phyloP scores from a whole-genome alignment of 2,888 invertebrate genomes.

The Parnassius apollo region DNA sequence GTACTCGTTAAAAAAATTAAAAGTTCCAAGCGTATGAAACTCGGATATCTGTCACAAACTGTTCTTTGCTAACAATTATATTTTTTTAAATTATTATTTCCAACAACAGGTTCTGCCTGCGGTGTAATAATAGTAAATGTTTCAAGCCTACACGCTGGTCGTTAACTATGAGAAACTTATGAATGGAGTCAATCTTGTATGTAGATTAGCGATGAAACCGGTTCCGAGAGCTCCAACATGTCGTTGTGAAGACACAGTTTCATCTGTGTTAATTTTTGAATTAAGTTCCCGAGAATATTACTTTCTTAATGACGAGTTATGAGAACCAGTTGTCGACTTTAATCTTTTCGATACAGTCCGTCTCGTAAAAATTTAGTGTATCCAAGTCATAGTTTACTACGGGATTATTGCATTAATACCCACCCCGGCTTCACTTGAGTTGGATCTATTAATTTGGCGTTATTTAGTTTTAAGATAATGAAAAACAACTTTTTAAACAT shows the following conservation, averaged over 20 bases:
- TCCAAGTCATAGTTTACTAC: too few relatives aligned
- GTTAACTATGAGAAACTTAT: constrained; percentile 23
- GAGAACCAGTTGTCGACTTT: not conserved
- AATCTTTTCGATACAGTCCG: too few relatives aligned
- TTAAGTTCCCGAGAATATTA: not conserved
- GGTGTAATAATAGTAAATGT: constrained; percentile 23
- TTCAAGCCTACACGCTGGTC: constrained; percentile 18
- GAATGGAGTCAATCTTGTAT: constrained; percentile 26
- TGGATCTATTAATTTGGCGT: too few relatives aligned
- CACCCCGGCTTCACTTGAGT: too few relatives aligned
- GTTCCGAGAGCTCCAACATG: constrained; percentile 6
- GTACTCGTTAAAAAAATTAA: not conserved
- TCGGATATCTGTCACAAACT: constrained; percentile 4
- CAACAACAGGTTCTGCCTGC: constrained; percentile 15
- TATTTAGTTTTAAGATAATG: too few relatives aligned
- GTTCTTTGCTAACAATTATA: constrained; percentile 15
- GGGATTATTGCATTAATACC: too few relatives aligned
- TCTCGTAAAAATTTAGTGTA: too few relatives aligned
- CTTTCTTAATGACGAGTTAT: constrained; percentile 6
- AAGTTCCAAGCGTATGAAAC: not conserved
- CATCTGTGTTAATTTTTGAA: not conserved
- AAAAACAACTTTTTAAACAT: too few relatives aligned
- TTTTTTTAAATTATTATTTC: constrained; percentile 21
- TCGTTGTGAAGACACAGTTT: not conserved
- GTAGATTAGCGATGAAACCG: constrained; percentile 15